Base-by-base conservation (phyloP, 2,888 invertebrate species). In the Horisme vitalbata region DNA sequence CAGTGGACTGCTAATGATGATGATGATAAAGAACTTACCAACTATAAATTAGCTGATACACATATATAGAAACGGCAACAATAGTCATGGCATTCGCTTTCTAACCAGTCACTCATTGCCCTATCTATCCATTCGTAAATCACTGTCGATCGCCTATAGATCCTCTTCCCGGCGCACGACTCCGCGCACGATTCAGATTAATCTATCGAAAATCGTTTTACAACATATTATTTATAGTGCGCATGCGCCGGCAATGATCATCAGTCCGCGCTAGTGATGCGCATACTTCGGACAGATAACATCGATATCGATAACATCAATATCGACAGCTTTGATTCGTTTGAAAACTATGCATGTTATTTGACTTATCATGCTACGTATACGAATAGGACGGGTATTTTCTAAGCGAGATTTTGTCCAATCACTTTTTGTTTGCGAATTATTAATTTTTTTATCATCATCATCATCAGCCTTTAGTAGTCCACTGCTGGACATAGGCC, bases 131-230 rank as follows among this genome's bases (percentile, higher is more conserved):
- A 55, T 79, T 73, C 68, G 59, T 74, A 76, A 67, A 67, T 68
- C 79, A 65, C 51, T 58, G 71, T 71, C 74, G 85, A 87, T 88
- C 86, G 74, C 84, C 87, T 86, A 88, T 87, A 88, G 88, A 87
- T 87, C 87, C 86, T 52, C 52, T 44, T 48, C 78, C 74, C 79
- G 77, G 80, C 85, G 86, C 88, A 85, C 88, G 86, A 85, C 85
- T 75, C 74, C 68, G 83, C 80, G 78, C 89, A 89, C 89, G 89
- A 89, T 88, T 89, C 88, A 88, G 89, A 89, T 89, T 88, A 89
- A 89, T 89, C 89, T 89, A 89, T 89, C 89, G 88, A 89, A 89
- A 89, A 88, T 89, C 89, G 89, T 88, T 89, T 89, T 89, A 89
- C 89, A 89, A 89, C 87, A 88, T 89, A 89, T 89, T 89, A 89